These are phyloP conservation scores for Pristionchus exspectatus DNA, from an alignment of 2,888 invertebrate species.

Conservation along the genomic window DNA sequence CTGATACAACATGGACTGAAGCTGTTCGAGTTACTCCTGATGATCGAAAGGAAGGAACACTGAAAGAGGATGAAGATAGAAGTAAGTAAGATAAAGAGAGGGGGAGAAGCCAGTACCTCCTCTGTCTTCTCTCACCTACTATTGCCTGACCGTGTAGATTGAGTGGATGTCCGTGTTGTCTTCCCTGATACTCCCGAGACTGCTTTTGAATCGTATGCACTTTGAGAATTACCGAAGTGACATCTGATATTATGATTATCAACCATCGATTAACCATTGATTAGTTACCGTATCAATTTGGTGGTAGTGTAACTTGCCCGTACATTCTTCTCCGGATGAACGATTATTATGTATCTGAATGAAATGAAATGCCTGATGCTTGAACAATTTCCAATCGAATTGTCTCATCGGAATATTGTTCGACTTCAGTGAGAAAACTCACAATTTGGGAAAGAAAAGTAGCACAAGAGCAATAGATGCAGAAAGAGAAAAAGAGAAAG, in stretches of 20 bases:
- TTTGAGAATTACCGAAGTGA: slow-evolving; percentile 76
- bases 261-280: background rate
- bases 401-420: too few species aligned
- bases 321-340: slow-evolving; percentile 87
- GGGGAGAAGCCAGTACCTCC: slow-evolving; percentile 29
- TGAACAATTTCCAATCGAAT: background rate
- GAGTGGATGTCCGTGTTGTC: slow-evolving; percentile 75
- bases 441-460: slow-evolving; percentile 87
- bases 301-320: slow-evolving; percentile 87
- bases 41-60: slow-evolving; percentile 52
- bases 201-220: slow-evolving; percentile 75
- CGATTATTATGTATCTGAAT: slow-evolving; percentile 84
- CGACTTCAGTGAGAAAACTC: background rate
- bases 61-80: background rate
- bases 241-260: slow-evolving; percentile 61
- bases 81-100: background rate
- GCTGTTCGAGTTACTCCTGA: slow-evolving; percentile 68
- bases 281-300: slow-evolving; percentile 83
- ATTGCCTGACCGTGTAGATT: slow-evolving; percentile 65
- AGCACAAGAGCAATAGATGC: slow-evolving; percentile 85
- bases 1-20: slow-evolving; percentile 65
- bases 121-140: slow-evolving; percentile 61
- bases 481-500: slow-evolving; percentile 83
- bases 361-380: background rate
- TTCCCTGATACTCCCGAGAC: slow-evolving; percentile 71